A percentile compares a stretch with the other conserved stretches of the same genome.
These are phyloP conservation scores for Sciurus carolinensis DNA, from an alignment of 2,797 vertebrate species.

Conservation along the genomic window DNA sequence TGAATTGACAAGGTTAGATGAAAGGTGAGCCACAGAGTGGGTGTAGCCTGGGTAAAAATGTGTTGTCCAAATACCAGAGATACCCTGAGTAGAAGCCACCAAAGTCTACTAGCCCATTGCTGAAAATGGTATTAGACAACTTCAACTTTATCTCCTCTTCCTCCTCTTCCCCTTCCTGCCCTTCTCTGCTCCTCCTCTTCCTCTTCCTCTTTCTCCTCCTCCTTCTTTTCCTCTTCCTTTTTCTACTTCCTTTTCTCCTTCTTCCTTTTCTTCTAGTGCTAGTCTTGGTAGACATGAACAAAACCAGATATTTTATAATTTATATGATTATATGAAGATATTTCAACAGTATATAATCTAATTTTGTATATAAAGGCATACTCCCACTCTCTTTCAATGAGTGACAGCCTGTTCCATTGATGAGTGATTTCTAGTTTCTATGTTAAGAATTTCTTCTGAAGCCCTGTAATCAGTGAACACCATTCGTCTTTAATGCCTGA, in stretches of 20 bases:
- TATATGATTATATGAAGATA: slow-evolving; percentile 47
- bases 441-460: slow-evolving; percentile 14
- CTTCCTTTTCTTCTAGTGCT: not conserved
- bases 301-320: slow-evolving; percentile 54
- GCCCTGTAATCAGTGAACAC: slow-evolving; percentile 15
- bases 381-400: slow-evolving; percentile 12
- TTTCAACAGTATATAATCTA: slow-evolving; percentile 57
- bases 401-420: slow-evolving; percentile 18
- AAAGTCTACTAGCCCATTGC: not conserved
- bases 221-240: not conserved
- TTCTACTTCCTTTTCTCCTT: not conserved
- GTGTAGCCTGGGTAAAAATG: not conserved
- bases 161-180: not conserved
- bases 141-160: not conserved
- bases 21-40: not conserved
- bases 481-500: not conserved
- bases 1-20: not conserved
- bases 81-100: not conserved
- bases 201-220: not conserved
- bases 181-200: not conserved
- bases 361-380: slow-evolving; percentile 59
- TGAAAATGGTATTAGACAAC: not conserved
- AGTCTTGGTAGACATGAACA: not conserved
- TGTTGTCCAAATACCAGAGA: not conserved
- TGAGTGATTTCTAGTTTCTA: slow-evolving; percentile 62